phyloP scores from a whole-genome alignment of 2,113 vertebrate species.

The Sprattus sprattus region DNA sequence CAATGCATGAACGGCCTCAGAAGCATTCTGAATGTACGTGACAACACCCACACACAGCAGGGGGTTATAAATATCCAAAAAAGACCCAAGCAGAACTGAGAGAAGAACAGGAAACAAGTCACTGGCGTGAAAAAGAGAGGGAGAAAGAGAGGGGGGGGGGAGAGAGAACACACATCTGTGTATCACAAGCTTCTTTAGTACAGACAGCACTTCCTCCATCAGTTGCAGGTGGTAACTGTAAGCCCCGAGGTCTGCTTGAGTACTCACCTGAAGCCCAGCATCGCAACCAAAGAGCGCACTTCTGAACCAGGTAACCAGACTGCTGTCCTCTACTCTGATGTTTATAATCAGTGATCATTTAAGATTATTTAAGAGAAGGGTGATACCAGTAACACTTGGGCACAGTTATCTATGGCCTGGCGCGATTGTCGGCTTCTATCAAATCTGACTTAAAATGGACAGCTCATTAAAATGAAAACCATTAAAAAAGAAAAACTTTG shows the following conservation, averaged over 20 bases:
- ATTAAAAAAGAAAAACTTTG: too few species aligned
- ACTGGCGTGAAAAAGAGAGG: background rate
- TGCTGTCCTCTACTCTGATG: background rate
- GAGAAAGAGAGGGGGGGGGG: background rate
- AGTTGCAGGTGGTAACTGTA: background rate
- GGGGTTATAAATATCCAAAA: slow-evolving; percentile 20
- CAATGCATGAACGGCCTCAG: background rate
- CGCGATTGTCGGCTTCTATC: background rate
- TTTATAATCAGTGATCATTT: background rate
- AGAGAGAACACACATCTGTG: background rate
- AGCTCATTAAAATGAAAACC: too few species aligned
- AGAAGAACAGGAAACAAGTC: slow-evolving; percentile 45
- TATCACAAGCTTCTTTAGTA: background rate
- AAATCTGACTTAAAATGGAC: background rate
- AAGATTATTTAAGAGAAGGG: background rate
- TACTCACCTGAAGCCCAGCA: background rate
- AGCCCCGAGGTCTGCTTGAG: background rate
- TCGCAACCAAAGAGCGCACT: background rate
- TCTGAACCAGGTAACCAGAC: background rate
- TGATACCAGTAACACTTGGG: background rate
- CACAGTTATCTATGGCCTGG: background rate
- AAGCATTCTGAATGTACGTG: background rate
- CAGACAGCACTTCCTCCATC: background rate
- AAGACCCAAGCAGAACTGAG: slow-evolving; percentile 48
- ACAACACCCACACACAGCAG: background rate